These are phyloP conservation scores for Tragelaphus strepsiceros DNA, from an alignment of 2,113 vertebrate genomes.

Conservation along the genomic window DNA sequence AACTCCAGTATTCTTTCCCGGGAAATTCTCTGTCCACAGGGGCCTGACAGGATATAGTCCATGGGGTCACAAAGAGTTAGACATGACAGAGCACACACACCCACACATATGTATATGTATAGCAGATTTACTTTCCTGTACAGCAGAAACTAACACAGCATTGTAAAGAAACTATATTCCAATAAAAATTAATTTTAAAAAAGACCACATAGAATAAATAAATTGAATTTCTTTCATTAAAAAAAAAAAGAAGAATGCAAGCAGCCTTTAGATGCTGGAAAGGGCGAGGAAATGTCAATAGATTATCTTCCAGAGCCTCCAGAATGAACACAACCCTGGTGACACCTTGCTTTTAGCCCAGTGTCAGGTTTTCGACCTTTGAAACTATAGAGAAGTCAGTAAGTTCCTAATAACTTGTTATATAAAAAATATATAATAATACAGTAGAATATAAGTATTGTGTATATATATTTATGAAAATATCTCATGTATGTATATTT, in stretches of 20 bases:
- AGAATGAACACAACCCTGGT: neutral
- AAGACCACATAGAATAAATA: neutral
- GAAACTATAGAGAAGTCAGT: neutral
- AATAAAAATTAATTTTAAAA: neutral
- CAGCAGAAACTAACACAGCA: neutral
- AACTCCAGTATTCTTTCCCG: neutral
- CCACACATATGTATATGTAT: neutral
- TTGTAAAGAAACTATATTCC: neutral
- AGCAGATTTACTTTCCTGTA: neutral
- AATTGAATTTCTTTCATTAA: neutral
- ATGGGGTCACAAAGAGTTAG: neutral
- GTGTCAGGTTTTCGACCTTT: neutral
- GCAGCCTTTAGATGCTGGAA: neutral
- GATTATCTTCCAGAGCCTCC: neutral
- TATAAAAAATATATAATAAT: neutral
- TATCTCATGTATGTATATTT: neutral
- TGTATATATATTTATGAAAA: neutral
- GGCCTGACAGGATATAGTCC: neutral
- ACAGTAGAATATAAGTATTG: neutral
- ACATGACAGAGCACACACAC: neutral
- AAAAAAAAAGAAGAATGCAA: neutral
- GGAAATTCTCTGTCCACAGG: neutral
- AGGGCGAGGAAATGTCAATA: neutral
- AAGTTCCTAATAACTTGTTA: neutral
- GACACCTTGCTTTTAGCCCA: neutral